Conservation (phyloP, 2,797 vertebrate species). For the Anolis apletophallus region DNA sequence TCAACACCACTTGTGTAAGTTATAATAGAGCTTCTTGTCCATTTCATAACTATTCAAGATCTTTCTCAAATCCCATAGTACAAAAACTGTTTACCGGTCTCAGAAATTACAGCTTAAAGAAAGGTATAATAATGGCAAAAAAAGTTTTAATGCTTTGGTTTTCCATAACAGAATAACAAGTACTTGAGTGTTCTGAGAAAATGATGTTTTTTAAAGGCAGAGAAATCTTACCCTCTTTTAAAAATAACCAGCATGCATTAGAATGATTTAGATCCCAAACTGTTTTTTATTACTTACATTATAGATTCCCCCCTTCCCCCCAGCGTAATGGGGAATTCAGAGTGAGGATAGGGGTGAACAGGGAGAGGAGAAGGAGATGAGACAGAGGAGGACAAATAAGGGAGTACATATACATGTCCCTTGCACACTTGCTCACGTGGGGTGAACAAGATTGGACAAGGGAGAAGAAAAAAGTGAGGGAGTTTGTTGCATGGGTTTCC, state of each 20-base stretch:
- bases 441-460: no score
- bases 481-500: no score
- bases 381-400: no score
- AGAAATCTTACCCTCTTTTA: no score
- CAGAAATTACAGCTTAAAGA: constrained; percentile 58
- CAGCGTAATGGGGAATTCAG: no score
- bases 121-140: constrained; percentile 38
- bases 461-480: no score
- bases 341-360: background rate
- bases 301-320: no score
- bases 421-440: no score
- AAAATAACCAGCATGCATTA: background rate
- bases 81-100: constrained; percentile 58
- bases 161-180: accelerated
- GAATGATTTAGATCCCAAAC: background rate
- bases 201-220: background rate
- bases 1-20: constrained; percentile 46
- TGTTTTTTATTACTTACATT: background rate
- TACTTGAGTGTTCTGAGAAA: background rate
- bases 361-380: no score
- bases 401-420: no score
- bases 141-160: background rate
- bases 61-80: constrained; percentile 73
- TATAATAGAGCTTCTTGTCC: constrained; percentile 76
- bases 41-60: constrained; percentile 61